Base-by-base conservation (phyloP, 2,888 invertebrate species). In the Dolichopus griseipennis region DNA sequence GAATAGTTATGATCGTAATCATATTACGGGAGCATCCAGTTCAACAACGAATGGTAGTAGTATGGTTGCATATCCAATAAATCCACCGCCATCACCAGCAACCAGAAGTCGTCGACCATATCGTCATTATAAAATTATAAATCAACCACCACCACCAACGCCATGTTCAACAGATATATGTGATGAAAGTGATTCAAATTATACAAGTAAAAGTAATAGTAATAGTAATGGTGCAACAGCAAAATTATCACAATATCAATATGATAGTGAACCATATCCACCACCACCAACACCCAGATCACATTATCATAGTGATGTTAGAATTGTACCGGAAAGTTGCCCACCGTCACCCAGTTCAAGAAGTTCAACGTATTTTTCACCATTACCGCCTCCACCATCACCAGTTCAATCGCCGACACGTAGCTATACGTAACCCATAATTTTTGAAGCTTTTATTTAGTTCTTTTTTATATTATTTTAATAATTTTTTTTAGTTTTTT, bases 131-230 rank as follows among this genome's bases (percentile, higher is more conserved):
- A 83, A 87, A 73, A 84, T 88, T 72, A 90, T 90, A 71, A 90
- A 89, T 82, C 91, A 91, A 79, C 92, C 93, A 0, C 95, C 95
- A 9, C 96, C 95, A 34, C 95, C 95, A 15, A 96, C 96, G 27
- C 96, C 96, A 0, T 96, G 95, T 77, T 93, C 93, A 73, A 95
- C 96, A 52, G 96, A 96, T 74, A 92, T 95, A 72, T 95, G 94
- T 75, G 93, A 94, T 79, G 93, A 93, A 80, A 92, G 92, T 33
- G 93, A 93, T 76, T 88, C 88, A 69, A 88, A 88, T 77, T 88
- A 88, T 74, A 86, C 87, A 15, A 83, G 84, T 62, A 83, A 84
- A 69, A 84, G 83, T 72, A 82, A 81, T 71, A 80, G 79, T 70
- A 78, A 78, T 64, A 78, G 81, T 68, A 69, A 72, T 77, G 68